Conservation (phyloP, 2,888 invertebrate species). For the Plemyria rubiginata region DNA sequence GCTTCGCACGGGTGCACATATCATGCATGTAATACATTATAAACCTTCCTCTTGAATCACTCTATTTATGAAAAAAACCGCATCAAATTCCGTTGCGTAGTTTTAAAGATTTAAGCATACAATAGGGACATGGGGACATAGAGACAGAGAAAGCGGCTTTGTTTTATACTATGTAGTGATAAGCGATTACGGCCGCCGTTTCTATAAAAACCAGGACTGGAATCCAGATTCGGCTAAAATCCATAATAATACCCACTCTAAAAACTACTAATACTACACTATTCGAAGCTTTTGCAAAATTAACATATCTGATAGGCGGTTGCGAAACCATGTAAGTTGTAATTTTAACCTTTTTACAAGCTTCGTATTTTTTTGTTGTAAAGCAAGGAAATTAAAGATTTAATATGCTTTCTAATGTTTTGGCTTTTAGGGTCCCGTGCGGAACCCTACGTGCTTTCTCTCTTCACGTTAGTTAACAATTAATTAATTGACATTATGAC, state of each 20-base stretch:
- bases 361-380: conserved; percentile 49
- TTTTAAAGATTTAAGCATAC: too few species aligned
- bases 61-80: too few species aligned
- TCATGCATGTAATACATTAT: too few species aligned
- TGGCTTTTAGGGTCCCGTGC: conserved; percentile 46
- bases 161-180: too few species aligned
- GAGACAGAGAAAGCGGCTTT: too few species aligned
- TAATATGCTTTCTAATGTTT: conserved; percentile 66
- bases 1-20: too few species aligned
- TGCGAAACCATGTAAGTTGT: conserved; percentile 53
- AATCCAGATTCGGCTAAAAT: conserved; percentile 40
- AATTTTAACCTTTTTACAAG: conserved; percentile 62
- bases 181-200: background rate
- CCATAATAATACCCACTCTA: conserved; percentile 62
- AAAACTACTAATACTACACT: conserved; percentile 66
- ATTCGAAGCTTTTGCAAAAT: conserved; percentile 63
- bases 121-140: too few species aligned
- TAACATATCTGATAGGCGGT: conserved; percentile 81
- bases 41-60: too few species aligned
- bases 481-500: conserved; percentile 19
- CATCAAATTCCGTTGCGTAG: too few species aligned
- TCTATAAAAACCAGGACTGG: background rate
- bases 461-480: conserved; percentile 13
- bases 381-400: conserved; percentile 62
- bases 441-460: conserved; percentile 26